Conservation (phyloP, 53 echinoderm and acorn worm genomes). For the Stichopus horrens region DNA sequence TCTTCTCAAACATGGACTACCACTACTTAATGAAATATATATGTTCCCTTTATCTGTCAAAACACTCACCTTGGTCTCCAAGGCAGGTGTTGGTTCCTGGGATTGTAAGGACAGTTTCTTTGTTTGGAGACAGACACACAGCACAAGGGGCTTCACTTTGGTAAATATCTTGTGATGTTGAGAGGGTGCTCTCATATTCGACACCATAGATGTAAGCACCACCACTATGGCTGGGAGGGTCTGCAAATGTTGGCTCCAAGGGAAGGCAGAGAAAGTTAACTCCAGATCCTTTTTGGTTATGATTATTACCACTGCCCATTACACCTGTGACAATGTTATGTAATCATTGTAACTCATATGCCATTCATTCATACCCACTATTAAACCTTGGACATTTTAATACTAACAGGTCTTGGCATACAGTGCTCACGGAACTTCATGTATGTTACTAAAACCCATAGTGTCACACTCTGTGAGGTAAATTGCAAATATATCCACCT, state of each 20-base stretch:
- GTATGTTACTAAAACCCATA: background rate
- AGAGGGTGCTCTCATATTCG: background rate
- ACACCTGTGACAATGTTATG: background rate
- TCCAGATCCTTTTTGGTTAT: conserved; percentile 1
- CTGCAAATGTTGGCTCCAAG: conserved; percentile 30
- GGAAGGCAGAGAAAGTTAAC: conserved; percentile 23
- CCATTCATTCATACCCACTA: background rate
- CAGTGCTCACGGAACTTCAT: background rate
- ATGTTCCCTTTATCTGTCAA: background rate
- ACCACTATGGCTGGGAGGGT: conserved; percentile 1
- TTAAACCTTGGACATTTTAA: background rate
- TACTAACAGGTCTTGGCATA: background rate
- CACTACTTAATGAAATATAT: no score
- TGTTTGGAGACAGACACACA: conserved; percentile 9
- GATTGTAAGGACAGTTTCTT: conserved; percentile 19
- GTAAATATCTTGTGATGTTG: background rate
- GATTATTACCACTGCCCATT: conserved; percentile 18
- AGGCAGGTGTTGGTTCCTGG: conserved; percentile 34
- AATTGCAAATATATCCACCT: background rate
- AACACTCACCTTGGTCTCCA: conserved; percentile 15
- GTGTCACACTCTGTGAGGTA: background rate
- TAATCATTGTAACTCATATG: background rate
- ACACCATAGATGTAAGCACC: conserved; percentile 22
- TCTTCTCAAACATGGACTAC: background rate
- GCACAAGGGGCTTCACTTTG: conserved; percentile 40